phyloP scores from a whole-genome alignment of 92 coral and sea anemone species.

The Palythoa caribaeorum region DNA sequence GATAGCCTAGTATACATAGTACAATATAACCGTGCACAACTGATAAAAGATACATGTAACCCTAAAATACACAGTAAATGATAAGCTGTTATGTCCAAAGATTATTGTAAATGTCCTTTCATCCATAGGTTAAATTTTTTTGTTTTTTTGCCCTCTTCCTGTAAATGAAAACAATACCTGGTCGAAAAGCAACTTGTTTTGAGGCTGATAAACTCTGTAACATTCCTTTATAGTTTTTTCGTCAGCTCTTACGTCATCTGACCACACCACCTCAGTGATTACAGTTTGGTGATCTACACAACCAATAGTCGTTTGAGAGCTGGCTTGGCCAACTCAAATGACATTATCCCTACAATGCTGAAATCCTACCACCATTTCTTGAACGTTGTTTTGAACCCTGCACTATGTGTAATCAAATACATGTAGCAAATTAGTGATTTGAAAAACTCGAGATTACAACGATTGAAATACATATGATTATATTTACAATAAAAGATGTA shows the following conservation, averaged over 20 bases:
- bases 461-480: too few relatives aligned
- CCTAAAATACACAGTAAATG: not conserved
- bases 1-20: too few relatives aligned
- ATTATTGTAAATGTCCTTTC: not conserved
- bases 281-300: not conserved
- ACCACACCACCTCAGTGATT: slow-evolving; percentile 15
- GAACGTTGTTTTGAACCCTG: too few relatives aligned
- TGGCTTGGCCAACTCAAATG: slow-evolving; percentile 16
- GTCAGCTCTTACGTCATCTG: slow-evolving; percentile 5
- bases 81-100: not conserved
- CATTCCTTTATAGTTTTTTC: slow-evolving; percentile 16
- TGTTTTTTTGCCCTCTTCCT: not conserved
- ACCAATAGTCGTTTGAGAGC: slow-evolving; percentile 1
- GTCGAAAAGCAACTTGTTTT: not conserved
- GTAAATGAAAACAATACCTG: not conserved
- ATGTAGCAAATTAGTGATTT: too few relatives aligned
- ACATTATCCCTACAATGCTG: slow-evolving; percentile 22
- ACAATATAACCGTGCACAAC: not conserved
- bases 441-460: too few relatives aligned
- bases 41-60: not conserved
- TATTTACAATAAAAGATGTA: too few relatives aligned
- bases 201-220: not conserved
- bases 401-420: too few relatives aligned
- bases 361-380: slow-evolving; percentile 19
- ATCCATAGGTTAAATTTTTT: not conserved